Evolutionary conservation across 2,888 invertebrate species (phyloP).

Genomic region (Ctenicera cuprea): DNA sequence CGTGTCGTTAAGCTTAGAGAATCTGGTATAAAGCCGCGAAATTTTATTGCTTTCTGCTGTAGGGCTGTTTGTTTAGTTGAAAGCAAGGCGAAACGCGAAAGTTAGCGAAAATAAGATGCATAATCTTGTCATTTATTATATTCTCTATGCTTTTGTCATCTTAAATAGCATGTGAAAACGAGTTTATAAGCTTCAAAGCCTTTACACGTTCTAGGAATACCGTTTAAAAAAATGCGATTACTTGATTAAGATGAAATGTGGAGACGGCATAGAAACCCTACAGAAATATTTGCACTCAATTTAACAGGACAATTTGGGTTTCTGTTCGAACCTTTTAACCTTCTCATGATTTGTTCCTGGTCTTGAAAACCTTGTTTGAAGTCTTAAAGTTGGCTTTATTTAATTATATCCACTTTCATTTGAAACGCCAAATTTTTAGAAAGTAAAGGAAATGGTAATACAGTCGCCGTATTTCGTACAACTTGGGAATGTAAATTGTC

Average conservation of each 20-base stretch:
- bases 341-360: no score
- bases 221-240: slow-evolving; percentile 2
- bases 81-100: slow-evolving; percentile 15
- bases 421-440: no score
- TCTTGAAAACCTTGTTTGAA: no score
- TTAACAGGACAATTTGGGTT: background rate
- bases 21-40: slow-evolving; percentile 21
- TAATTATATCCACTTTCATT: no score
- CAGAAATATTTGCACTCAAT: slow-evolving; percentile 1
- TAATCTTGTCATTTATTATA: slow-evolving; percentile 30
- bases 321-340: no score
- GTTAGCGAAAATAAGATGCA: slow-evolving; percentile 23
- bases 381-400: no score
- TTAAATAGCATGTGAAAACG: slow-evolving; percentile 23
- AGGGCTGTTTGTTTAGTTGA: slow-evolving; percentile 18
- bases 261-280: background rate
- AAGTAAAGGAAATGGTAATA: no score
- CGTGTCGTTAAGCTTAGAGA: slow-evolving; percentile 25
- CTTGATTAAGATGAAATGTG: slow-evolving; percentile 10
- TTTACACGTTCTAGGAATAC: slow-evolving; percentile 4
- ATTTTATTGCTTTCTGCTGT: slow-evolving; percentile 31
- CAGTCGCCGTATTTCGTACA: no score
- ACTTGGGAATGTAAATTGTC: no score
- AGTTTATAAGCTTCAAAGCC: slow-evolving; percentile 3
- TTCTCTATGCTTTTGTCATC: slow-evolving; percentile 23